phyloP scores from a whole-genome alignment of 2,113 vertebrate genomes.

The Hippolais icterina region DNA sequence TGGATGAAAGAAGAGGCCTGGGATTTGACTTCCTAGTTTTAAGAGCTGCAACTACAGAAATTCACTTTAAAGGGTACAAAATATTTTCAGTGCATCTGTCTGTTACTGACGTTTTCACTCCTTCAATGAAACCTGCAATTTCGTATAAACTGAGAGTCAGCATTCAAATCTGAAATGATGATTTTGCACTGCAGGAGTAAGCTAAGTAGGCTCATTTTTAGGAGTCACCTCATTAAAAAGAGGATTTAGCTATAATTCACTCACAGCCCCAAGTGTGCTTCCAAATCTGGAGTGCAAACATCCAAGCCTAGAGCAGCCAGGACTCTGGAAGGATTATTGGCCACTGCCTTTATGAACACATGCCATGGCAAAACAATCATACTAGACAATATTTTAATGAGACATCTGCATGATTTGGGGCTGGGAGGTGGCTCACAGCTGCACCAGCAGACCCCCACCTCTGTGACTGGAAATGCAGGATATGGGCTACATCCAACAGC shows the following conservation, averaged over 20 bases:
- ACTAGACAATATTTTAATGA: not conserved
- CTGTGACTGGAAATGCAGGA: not conserved
- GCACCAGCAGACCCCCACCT: not conserved
- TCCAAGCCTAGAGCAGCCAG: not conserved
- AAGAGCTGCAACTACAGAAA: not conserved
- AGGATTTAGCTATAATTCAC: not conserved
- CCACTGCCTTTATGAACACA: not conserved
- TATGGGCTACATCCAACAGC: not conserved
- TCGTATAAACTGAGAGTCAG: not conserved
- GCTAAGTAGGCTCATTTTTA: not conserved
- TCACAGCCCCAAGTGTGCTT: not conserved
- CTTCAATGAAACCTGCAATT: not conserved
- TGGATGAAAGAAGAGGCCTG: not conserved
- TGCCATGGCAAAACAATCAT: not conserved
- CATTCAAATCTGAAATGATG: not conserved
- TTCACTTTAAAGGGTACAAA: not conserved
- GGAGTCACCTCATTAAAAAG: not conserved
- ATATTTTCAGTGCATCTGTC: not conserved
- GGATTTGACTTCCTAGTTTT: not conserved
- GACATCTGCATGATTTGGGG: too few species aligned
- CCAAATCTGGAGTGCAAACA: not conserved
- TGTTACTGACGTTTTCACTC: not conserved
- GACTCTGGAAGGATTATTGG: not conserved
- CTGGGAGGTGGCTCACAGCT: rapidly evolving
- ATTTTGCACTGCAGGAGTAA: not conserved